Percentiles rank a stretch among this genome's conserved stretches.
phyloP scores from a whole-genome alignment of 2,888 invertebrate species.

The Herminia tarsipennalis region DNA sequence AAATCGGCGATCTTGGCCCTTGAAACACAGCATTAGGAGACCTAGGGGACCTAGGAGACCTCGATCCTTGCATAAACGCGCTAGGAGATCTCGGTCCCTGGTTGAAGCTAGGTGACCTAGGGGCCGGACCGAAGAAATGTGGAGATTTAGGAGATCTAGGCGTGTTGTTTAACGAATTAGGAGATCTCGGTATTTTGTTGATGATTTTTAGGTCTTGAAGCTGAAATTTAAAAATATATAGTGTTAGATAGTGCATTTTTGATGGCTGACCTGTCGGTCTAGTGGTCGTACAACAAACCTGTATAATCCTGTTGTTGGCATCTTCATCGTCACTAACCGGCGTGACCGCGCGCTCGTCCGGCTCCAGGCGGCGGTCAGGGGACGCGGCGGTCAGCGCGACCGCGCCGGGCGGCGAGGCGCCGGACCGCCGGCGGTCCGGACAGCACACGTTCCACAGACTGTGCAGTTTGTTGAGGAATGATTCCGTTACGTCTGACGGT shows the following conservation, averaged over 20 bases:
- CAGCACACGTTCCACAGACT: conserved; percentile 69
- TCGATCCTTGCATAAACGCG: not conserved
- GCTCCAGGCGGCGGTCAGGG: conserved; percentile 59
- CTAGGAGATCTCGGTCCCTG: not conserved
- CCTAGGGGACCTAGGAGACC: not conserved
- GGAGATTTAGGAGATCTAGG: conserved; percentile 3
- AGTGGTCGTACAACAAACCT: too few relatives aligned
- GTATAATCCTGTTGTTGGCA: not conserved
- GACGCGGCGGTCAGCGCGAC: conserved; percentile 55
- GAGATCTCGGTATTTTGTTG: conserved; percentile 4
- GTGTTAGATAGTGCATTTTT: too few relatives aligned
- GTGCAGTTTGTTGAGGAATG: conserved; percentile 58
- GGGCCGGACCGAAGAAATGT: not conserved
- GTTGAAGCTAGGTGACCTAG: conserved; percentile 4
- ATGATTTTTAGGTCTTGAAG: conserved; percentile 7
- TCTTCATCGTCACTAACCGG: conserved; percentile 63
- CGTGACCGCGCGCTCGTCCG: conserved; percentile 56
- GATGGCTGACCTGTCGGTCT: too few relatives aligned
- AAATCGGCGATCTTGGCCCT: not conserved
- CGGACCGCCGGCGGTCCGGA: conserved; percentile 58
- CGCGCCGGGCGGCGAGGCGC: conserved; percentile 43
- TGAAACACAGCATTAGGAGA: conserved; percentile 3
- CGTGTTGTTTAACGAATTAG: not conserved
- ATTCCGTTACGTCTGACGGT: conserved; percentile 58
- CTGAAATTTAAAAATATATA: not conserved